Percentiles rank a stretch among this genome's conserved stretches.
Evolutionary conservation across 2,888 invertebrate genomes (phyloP).

Genomic region (Drosophila mercatorum): DNA sequence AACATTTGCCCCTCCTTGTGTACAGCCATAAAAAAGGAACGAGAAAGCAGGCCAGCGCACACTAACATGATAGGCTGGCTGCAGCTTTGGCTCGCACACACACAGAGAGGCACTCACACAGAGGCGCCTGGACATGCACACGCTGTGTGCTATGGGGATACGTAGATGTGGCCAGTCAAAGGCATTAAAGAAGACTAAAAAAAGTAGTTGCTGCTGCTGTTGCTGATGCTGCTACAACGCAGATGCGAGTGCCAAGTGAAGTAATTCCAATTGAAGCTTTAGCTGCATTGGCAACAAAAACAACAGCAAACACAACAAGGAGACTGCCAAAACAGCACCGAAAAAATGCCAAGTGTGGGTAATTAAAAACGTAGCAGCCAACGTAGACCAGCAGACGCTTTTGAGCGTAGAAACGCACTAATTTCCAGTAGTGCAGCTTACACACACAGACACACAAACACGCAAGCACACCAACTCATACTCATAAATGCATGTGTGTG

Average conservation of each 20-base stretch:
- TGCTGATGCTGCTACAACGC: slow-evolving; percentile 38
- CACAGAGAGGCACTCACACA: slow-evolving; percentile 13
- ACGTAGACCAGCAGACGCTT: slow-evolving; percentile 63
- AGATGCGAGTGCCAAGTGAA: slow-evolving; percentile 78
- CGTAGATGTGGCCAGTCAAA: slow-evolving; percentile 62
- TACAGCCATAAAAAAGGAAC: slow-evolving; percentile 29
- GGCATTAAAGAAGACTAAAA: slow-evolving; percentile 52
- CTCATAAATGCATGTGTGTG: slow-evolving; percentile 47
- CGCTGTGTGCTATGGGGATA: slow-evolving; percentile 44
- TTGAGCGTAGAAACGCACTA: slow-evolving; percentile 79
- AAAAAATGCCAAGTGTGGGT: slow-evolving; percentile 76
- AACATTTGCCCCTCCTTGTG: slow-evolving; percentile 44
- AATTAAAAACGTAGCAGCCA: slow-evolving; percentile 77
- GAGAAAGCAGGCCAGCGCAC: slow-evolving; percentile 59
- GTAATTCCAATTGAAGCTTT: slow-evolving; percentile 77
- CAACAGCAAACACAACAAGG: slow-evolving; percentile 40
- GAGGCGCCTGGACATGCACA: slow-evolving; percentile 34
- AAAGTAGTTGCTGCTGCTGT: slow-evolving; percentile 39
- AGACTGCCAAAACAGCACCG: slow-evolving; percentile 49
- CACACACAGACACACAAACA: slow-evolving; percentile 14
- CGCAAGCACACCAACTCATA: slow-evolving; percentile 19
- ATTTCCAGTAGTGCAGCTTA: slow-evolving; percentile 71
- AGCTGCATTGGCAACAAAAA: slow-evolving; percentile 56
- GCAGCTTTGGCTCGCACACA: slow-evolving; percentile 33
- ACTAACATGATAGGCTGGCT: slow-evolving; percentile 79